Conservation (phyloP, 2,797 vertebrate genomes). For the Nannoperca australis region DNA sequence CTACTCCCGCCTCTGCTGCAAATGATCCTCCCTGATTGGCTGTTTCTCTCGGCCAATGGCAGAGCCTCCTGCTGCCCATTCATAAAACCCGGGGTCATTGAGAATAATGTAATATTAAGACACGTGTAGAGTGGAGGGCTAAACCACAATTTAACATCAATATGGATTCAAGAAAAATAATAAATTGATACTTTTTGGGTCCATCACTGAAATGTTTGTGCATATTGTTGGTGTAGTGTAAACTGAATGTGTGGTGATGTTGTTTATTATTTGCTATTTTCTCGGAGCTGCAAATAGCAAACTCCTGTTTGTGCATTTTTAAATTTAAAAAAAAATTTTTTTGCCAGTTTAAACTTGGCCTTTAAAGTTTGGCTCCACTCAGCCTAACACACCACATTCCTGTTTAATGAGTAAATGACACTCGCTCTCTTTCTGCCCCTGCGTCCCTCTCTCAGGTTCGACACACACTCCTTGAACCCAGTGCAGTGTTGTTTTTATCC, state of each 20-base stretch:
- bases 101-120: conserved; percentile 56
- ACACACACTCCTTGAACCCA: conserved; percentile 19
- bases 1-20: conserved; percentile 48
- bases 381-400: conserved; percentile 41
- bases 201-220: not conserved
- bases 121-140: conserved; percentile 5
- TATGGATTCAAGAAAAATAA: not conserved
- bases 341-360: too few species aligned
- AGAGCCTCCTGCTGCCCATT: conserved; percentile 71
- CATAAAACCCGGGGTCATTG: conserved; percentile 77
- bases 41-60: conserved; percentile 66
- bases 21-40: conserved; percentile 68
- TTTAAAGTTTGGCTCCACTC: not conserved
- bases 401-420: conserved; percentile 64
- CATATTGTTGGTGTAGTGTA: not conserved
- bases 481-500: conserved; percentile 25
- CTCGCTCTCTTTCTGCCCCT: conserved; percentile 31
- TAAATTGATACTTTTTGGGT: not conserved
- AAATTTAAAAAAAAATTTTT: too few species aligned
- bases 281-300: not conserved
- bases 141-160: not conserved
- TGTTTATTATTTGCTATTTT: not conserved
- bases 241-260: not conserved
- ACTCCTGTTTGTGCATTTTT: not conserved
- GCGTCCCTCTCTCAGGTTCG: conserved; percentile 6